phyloP scores from a whole-genome alignment of 2,797 vertebrate species.

The Cyprinella venusta region DNA sequence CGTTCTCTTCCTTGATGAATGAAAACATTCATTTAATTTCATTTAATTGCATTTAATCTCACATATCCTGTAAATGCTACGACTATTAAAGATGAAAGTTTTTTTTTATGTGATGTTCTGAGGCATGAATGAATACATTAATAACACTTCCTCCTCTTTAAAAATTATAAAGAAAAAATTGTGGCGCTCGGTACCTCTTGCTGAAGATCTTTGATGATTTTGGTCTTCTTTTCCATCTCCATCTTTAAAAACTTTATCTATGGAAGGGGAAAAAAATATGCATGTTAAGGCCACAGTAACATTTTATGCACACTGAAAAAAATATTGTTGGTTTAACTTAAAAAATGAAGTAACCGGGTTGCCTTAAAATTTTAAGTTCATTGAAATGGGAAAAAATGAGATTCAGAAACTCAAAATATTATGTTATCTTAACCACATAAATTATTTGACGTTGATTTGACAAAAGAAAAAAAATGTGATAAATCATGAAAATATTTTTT shows the following conservation, averaged over 20 bases:
- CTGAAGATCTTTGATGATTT: slow-evolving; percentile 97
- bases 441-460: too few relatives aligned
- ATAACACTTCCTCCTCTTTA: neutral
- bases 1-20: slow-evolving; percentile 6
- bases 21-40: neutral
- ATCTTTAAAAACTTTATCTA: slow-evolving; percentile 97
- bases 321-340: too few relatives aligned
- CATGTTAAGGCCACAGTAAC: neutral
- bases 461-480: too few relatives aligned
- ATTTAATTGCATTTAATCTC: neutral
- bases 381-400: too few relatives aligned
- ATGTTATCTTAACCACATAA: too few relatives aligned
- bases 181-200: slow-evolving; percentile 87
- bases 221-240: slow-evolving; percentile 97
- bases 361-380: too few relatives aligned
- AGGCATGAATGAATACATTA: slow-evolving; percentile 10
- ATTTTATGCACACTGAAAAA: neutral
- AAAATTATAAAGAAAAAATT: neutral
- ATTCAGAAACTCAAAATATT: too few relatives aligned
- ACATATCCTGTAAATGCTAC: neutral
- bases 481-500: too few relatives aligned
- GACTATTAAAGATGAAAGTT: neutral
- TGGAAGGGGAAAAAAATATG: neutral
- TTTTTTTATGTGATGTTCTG: neutral
- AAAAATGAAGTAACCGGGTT: too few relatives aligned